Evolutionary conservation across 1,140 invertebrate species (phyloP), one percentile per base, ranked within the genome.

Genomic region (Zaprionus nigranus): DNA sequence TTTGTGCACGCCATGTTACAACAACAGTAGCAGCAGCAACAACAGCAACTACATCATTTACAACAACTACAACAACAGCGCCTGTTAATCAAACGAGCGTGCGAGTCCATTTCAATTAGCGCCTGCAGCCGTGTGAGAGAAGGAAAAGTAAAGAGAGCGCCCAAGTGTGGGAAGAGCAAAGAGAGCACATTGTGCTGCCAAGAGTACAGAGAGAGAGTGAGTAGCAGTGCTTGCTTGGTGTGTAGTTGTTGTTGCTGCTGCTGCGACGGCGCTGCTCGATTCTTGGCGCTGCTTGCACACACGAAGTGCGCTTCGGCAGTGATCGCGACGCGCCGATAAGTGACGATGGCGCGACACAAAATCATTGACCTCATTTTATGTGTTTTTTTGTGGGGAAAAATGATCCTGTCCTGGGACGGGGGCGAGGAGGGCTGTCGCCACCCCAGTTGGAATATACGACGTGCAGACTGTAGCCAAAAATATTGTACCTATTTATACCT

Each of bases 301-400:
- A 75, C 75, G 75, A 75, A 78, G 64, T 75, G 71, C 75, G 75
- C 74, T 85, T 73, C 75, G 68, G 68, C 57, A 22, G 77, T 60
- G 82, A 85, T 85, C 82, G 82, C 82, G 82, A 65, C 60, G 67
- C 66, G 85, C 81, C 85, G 84, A 88, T 88, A 84, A 72, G 67
- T 88, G 78, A 81, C 78, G 76, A 83, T 81, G 81, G 76, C 81
- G 76, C 81, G 71, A 81, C 85, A 81, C 79, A 90, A 88, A 88
- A 88, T 88, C 85, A 88, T 88, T 88, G 85, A 90, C 85, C 85
- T 88, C 85, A 88, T 78, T 78, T 78, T 46, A 17, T 46, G 40
- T 46, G n/a, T 73, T 73, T 85, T 81, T 88, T n/a, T n/a, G n/a
- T n/a, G n/a, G n/a, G n/a, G n/a, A n/a, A n/a, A n/a, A n/a, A n/a